Evolutionary conservation across 2,797 vertebrate species (phyloP), one percentile per base, ranked within the genome.

Genomic region (Halcyon badia): DNA sequence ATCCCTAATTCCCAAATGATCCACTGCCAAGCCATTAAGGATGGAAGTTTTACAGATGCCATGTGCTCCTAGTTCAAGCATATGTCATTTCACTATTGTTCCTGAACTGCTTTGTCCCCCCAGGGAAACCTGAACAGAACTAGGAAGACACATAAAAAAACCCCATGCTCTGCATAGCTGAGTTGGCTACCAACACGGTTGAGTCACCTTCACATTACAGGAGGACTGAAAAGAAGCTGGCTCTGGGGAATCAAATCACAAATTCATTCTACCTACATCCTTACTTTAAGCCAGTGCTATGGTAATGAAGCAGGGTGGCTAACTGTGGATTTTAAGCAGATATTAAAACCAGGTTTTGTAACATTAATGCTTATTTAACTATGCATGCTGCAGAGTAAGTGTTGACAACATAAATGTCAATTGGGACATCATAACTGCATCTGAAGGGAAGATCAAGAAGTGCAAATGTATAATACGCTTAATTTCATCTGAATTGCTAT

Each of bases 1-100:
- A 95, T 94, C 89, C 61, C 60, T 87, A 90, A 91, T 94, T 96
- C 93, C 75, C 86, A 96, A 72, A 86, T 72, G 95, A 89, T 83
- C 68, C 72, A 62, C 68, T 93, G 94, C 94, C 94, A 97, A 95
- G 64, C 49, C 69, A 78, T 64, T 80, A 71, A 85, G 25, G 68
- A 78, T 84, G 52, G 83, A 93, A 75, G 52, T 91, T 95, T 85
- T 89, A 84, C 90, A 89, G 82, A 52, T 92, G 62, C 72, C 89
- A 46, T 52, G 75, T 72, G 72, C 28, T 96, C 76, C 39, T 69
- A 75, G 39, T 70, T 95, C 73, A 92, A 76, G 51, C 39, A 39
- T 19, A 79, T 61, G 72, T 88, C 61, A 87, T 92, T 86, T 87
- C 44, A 51, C 54, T 79, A 2, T 33, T 95, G 78, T 52, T 94